Evolutionary conservation across 2,113 vertebrate species (phyloP), one percentile per base, ranked within the genome.

Genomic region (Diphyllodes magnificus): DNA sequence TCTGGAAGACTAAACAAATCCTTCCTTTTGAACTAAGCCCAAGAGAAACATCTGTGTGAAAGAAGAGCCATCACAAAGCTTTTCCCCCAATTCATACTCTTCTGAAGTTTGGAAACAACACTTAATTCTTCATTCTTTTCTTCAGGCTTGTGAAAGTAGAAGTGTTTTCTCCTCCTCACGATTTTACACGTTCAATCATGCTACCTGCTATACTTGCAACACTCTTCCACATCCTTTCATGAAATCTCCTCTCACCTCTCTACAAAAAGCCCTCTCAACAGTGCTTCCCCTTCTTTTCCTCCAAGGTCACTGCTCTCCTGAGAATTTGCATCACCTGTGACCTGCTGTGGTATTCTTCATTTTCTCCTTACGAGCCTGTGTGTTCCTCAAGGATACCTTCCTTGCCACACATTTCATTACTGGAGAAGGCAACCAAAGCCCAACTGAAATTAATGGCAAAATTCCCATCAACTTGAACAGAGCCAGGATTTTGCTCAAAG

Each of bases 141-240:
- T 94, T 93, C 18, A 0, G 65, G 75, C 71, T 93, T 86, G 59
- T 94, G 93, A 94, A 96, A 88, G 91, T 88, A 93, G 75, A 96
- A 95, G 92, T 93, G 88, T 80, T 92, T 93, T 94, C 76, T 86
- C 63, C 63, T 85, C 81, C 54, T 93, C 85, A 81, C 0, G 2
- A 47, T 92, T 93, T 93, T 95, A 92, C 94, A 93, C 44, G 76
- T 96, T 88, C 86, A 78, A 30, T 96, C 94, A 95, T 83, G 88
- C 94, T 93, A 80, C 90, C 78, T 90, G 75, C 82, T 90, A 15
- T 54, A 76, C 85, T 93, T 86, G 94, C 72, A 94, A 91, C 53
- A 64, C 54, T 76, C 66, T 93, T 94, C 54, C 75, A 92, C 56
- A 66, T 94, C 85, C 68, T 88, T 69, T 93, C 39, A 6, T 35